Percentiles rank a stretch among this genome's conserved stretches.
Evolutionary conservation across 2,797 vertebrate genomes (phyloP).

Genomic region (Enoplosus armatus): DNA sequence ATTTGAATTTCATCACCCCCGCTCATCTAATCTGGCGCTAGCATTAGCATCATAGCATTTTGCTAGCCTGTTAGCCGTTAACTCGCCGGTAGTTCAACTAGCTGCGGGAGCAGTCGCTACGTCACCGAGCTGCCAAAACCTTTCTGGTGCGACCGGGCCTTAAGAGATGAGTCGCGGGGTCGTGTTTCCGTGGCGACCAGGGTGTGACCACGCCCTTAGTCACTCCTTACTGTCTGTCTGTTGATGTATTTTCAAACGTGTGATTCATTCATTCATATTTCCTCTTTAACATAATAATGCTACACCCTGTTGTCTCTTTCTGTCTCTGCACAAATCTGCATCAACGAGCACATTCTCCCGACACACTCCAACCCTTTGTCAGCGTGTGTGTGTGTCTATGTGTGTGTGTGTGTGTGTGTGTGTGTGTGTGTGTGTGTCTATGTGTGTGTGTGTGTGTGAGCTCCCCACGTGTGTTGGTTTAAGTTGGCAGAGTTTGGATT

Average conservation of each 20-base stretch:
- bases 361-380: conserved; percentile 40
- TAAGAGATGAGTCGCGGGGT: not conserved
- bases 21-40: too few species aligned
- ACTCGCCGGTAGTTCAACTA: too few species aligned
- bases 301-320: not conserved
- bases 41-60: too few species aligned
- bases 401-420: conserved; percentile 29
- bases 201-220: not conserved
- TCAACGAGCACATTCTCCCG: conserved; percentile 31
- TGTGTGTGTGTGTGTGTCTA: conserved; percentile 12
- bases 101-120: too few species aligned
- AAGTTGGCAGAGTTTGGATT: conserved; percentile 49
- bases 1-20: too few species aligned
- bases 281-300: not conserved
- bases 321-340: conserved; percentile 26
- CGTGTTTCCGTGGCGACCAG: not conserved
- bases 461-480: conserved; percentile 39
- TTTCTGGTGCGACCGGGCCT: not conserved
- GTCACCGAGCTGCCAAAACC: too few species aligned
- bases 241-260: not conserved
- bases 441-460: conserved; percentile 5
- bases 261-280: conserved; percentile 3
- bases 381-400: conserved; percentile 37
- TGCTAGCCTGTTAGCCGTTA: too few species aligned
- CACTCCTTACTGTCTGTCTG: not conserved